Evolutionary conservation across 2,113 vertebrate species (phyloP).

Genomic region (Rhea americana): DNA sequence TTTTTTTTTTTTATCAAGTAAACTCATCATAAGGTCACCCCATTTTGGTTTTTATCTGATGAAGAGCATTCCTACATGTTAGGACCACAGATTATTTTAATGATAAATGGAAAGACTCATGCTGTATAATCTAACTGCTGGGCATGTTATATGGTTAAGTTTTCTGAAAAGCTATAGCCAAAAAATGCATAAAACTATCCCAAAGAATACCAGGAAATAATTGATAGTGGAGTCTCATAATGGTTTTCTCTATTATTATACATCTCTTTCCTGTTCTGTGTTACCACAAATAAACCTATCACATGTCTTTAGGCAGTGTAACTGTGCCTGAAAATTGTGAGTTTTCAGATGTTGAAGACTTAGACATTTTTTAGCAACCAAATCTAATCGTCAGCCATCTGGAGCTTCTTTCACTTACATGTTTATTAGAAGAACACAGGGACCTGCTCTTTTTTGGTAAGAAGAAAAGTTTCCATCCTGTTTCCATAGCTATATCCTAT

Average conservation of each 20-base stretch:
- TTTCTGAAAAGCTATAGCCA: background rate
- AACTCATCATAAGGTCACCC: background rate
- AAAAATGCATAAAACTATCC: background rate
- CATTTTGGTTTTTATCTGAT: background rate
- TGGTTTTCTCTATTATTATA: background rate
- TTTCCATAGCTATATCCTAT: background rate
- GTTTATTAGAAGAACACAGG: background rate
- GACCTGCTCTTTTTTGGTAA: background rate
- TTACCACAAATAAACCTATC: background rate
- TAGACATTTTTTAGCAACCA: constrained; percentile 17
- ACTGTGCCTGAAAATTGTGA: background rate
- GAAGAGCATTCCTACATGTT: background rate
- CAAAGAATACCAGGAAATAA: background rate
- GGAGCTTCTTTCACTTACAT: constrained; percentile 11
- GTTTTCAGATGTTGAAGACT: constrained; percentile 27
- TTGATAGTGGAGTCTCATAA: background rate
- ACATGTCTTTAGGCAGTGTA: background rate
- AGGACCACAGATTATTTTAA: background rate
- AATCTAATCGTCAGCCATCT: constrained; percentile 49
- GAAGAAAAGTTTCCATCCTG: background rate
- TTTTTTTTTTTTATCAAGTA: background rate
- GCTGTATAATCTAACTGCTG: background rate
- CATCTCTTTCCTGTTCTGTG: background rate
- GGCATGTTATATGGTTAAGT: background rate
- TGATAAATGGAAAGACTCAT: background rate